Percentiles rank a stretch among this genome's conserved stretches.
Conservation (phyloP, 64 coral and sea anemone species). For the Acropora tenuis region DNA sequence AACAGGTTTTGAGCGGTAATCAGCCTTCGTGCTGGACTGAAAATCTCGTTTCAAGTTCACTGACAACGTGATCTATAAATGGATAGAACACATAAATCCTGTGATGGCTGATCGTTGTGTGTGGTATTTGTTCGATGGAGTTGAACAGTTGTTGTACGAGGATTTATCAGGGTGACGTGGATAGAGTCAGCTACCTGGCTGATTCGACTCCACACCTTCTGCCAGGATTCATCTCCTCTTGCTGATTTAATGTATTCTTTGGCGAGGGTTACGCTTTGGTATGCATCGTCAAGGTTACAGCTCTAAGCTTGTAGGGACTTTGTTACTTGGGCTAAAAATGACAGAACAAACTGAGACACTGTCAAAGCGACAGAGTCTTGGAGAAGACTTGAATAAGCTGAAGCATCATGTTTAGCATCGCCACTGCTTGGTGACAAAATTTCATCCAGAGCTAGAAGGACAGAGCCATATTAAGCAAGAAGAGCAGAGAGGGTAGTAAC, state of each 20-base stretch:
- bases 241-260: slow-evolving; percentile 15
- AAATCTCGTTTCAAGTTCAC: slow-evolving; percentile 66
- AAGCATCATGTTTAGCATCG: slow-evolving; percentile 12
- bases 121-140: slow-evolving; percentile 24
- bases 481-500: slow-evolving; percentile 49
- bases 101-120: slow-evolving; percentile 53
- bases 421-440: background rate
- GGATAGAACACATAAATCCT: slow-evolving; percentile 10
- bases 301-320: slow-evolving; percentile 17
- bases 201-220: slow-evolving; percentile 18
- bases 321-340: slow-evolving; percentile 26
- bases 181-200: slow-evolving; percentile 37
- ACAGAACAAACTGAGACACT: slow-evolving; percentile 14
- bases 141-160: slow-evolving; percentile 62
- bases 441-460: slow-evolving; percentile 64
- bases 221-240: slow-evolving; percentile 22
- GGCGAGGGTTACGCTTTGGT: slow-evolving; percentile 13
- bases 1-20: slow-evolving; percentile 53
- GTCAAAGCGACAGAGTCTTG: slow-evolving; percentile 19
- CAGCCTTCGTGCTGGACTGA: slow-evolving; percentile 41
- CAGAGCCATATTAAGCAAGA: slow-evolving; percentile 52
- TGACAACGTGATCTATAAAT: slow-evolving; percentile 60
- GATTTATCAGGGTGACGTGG: slow-evolving; percentile 56
- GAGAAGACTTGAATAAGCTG: slow-evolving; percentile 19
- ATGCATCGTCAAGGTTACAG: slow-evolving; percentile 4